Base-by-base conservation (phyloP, 2,113 vertebrate genomes). In the Potamarius usumacintae region DNA sequence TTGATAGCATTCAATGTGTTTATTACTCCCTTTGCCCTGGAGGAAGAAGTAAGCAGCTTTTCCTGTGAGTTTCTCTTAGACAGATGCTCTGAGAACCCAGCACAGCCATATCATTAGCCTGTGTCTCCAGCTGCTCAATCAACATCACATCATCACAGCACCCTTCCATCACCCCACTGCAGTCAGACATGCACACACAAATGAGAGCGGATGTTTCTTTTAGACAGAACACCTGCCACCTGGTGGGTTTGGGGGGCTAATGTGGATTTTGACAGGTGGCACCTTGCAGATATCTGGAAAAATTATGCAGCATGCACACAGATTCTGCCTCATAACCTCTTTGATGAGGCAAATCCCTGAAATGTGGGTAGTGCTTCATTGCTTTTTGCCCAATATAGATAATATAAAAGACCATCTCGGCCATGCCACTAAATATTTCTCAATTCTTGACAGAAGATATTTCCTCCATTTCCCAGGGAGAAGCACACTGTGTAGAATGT, bases 251-350 rank as follows among this genome's bases (percentile, higher is more conserved):
- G 74, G 87, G 34, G 87, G 87, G 79, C 85, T 87, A 79, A 90
- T 87, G 79, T 72, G 22, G 71, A 86, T 89, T 89, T 89, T 30
- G 86, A 87, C 89, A 90, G 88, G 89, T 90, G 89, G 87, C 22
- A 42, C 71, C 78, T 85, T 87, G 88, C 85, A 90, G 87, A 90
- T 89, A 88, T 90, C 83, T 79, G 65, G 79, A 71, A 85, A 87
- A 79, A 85, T 85, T 87, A 90, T 89, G 85, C 84, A 87, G 81
- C 87, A 79, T 77, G 25, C 27, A 62, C 82, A 87, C 34, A 67
- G 87, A 83, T 81, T 88, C 77, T 22, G 87, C 82, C 82, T 84
- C 74, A 74, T 82, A 83, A 81, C 74, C 72, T 84, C 82, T 90
- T 86, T 89, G 85, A 90, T 90, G 85, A 87, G 78, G 87, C 34